These are phyloP conservation scores for Brachionus calyciflorus DNA, from an alignment of 1,140 invertebrate species.

Conservation along the genomic window DNA sequence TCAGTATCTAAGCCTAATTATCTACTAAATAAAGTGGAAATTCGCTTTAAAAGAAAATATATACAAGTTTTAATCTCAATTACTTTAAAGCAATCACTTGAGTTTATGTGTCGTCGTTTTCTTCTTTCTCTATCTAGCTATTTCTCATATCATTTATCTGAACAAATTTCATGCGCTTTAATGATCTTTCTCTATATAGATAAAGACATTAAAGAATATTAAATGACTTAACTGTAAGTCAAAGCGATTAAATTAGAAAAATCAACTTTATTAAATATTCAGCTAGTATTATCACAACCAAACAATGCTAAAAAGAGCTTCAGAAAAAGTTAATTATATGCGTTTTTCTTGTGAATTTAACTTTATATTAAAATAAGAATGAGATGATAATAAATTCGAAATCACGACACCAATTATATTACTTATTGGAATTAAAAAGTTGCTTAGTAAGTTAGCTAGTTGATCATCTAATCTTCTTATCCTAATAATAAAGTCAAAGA, in stretches of 20 bases:
- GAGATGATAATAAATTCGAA: slow-evolving; percentile 40
- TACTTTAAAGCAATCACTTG: background rate
- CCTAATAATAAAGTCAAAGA: too few relatives aligned
- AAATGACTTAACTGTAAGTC: slow-evolving; percentile 14
- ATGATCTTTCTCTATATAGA: slow-evolving; percentile 20
- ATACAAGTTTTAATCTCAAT: slow-evolving; percentile 21
- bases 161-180: slow-evolving; percentile 11
- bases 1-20: background rate
- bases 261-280: background rate
- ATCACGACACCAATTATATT: slow-evolving; percentile 45
- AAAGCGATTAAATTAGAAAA: slow-evolving; percentile 10
- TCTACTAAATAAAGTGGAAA: slow-evolving; percentile 2
- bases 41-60: background rate
- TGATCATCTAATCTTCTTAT: too few relatives aligned
- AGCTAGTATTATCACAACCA: slow-evolving; percentile 33
- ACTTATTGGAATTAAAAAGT: too few relatives aligned
- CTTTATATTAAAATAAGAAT: slow-evolving; percentile 12
- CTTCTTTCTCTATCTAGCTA: too few relatives aligned
- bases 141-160: slow-evolving; percentile 26
- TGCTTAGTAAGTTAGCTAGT: too few relatives aligned
- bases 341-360: slow-evolving; percentile 14
- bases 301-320: background rate
- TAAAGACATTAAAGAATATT: slow-evolving; percentile 42
- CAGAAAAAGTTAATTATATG: slow-evolving; percentile 19
- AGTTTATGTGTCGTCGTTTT: background rate